Base-by-base conservation (phyloP, 30 jellyfish, hydroid and myxozoan species). In the Nemopilema nomurai region DNA sequence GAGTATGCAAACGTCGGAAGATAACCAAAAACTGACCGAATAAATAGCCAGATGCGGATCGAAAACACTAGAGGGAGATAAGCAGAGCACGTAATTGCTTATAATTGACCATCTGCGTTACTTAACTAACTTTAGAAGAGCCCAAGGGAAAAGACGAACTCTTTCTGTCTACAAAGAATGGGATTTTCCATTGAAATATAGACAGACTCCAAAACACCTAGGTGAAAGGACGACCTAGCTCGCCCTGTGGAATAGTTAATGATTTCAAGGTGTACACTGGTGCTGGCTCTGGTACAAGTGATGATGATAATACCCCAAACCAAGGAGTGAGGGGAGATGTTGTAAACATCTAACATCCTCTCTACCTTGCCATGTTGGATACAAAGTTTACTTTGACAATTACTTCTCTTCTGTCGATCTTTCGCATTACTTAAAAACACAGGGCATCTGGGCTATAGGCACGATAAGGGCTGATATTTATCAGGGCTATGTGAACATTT, bases 391-490 rank as follows among this genome's bases (percentile, higher is more conserved):
- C 31, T 64, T 64, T 64, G 31, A 64, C 74, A 64, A 64, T 64
- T 64, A 25, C 74, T 64, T 64, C 31, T 25, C 16, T 64, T 64
- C 31, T 20, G 74, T 64, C 30, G 8, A 21, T 20, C 74, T 25
- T 21, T 25, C 18, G 31, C 74, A 64, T 3, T 18, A 20, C 31
- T 25, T 18, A 25, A 64, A 70, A 64, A 64, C 57, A 41, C 57
- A 41, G 57, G 57, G 13, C 57, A 41, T 41, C 57, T 41, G 57
- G 57, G 57, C 57, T 41, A 41, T 41, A 41, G 90, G 41, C 27
- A 71, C 90, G 3, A 23, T 71, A 21, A 20, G 90, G 28, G 62
- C 49, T 8, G 83, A 80, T 23, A 80, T n/a, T n/a, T n/a, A n/a
- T n/a, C n/a, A n/a, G n/a, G 67, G 64, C 64, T 81, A 52, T 69